Base-by-base conservation (phyloP, 2,113 vertebrate genomes). In the Bufo gargarizans region DNA sequence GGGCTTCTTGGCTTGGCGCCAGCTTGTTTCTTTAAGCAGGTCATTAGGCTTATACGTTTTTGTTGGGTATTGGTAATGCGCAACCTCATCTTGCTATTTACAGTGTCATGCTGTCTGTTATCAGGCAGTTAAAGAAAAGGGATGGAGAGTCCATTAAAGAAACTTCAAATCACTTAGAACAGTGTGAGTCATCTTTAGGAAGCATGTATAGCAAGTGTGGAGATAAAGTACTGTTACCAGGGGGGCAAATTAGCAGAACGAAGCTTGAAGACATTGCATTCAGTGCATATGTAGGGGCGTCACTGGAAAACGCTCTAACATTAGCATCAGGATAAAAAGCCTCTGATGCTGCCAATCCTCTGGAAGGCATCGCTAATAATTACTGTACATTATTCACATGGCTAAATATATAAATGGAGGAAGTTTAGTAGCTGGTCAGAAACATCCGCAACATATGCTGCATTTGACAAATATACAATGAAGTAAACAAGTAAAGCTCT, bases 31-130 rank as follows among this genome's bases (percentile, higher is more conserved):
- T 81, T 82, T n/a, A 63, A 76, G 79, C 79, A 82, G 86, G 67
- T 82, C 79, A 88, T 88, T 88, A 88, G 82, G 86, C 86, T 82
- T 88, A 61, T 82, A 88, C 45, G 69, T 88, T 88, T 88, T 82
- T 33, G 69, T 76, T 88, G 79, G 67, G 86, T 88, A 82, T 82
- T 82, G 78, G 79, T 82, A 76, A 82, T 88, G 78, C 56, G 16
- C 86, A 88, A 76, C 79, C 79, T 88, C 78, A n/a, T 82, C 43
- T 72, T 71, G 53, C 78, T 82, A 22, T 82, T 88, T 88, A 82
- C 79, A 88, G 71, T 56, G 55, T 76, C 86, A 88, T 63, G 79
- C 86, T 88, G 86, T 88, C 67, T 88, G 22, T 88, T 88, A 88
- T 88, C 77, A 88, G 80, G 45, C 86, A 49, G 78, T 61, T 82